These are phyloP conservation scores for Caenorhabditis sp. DNA, from an alignment of 2,888 invertebrate species.

Conservation along the genomic window DNA sequence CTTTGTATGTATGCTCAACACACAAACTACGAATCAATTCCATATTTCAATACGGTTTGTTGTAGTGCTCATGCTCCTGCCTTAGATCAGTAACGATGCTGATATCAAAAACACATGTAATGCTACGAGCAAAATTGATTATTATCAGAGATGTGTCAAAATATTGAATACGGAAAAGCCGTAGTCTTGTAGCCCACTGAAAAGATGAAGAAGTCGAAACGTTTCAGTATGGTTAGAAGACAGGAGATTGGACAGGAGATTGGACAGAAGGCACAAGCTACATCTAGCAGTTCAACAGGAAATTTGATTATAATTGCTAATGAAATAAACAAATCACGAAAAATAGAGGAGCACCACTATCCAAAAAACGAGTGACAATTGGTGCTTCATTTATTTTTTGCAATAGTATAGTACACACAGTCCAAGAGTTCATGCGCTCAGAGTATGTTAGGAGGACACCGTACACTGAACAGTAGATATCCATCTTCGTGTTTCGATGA, in stretches of 20 bases:
- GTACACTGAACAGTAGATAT: constrained; percentile 24
- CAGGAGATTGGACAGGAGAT: too few relatives aligned
- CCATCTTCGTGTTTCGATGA: constrained; percentile 44
- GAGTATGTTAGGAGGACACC: neutral
- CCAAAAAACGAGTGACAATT: neutral
- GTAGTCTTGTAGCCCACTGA: constrained; percentile 47
- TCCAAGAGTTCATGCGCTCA: constrained; percentile 15
- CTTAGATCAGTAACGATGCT: neutral
- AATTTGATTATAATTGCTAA: constrained; percentile 1
- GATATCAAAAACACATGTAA: constrained; percentile 23
- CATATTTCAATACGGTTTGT: too few relatives aligned
- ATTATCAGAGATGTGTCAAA: constrained; percentile 23
- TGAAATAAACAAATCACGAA: neutral
- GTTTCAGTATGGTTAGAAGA: constrained; percentile 9
- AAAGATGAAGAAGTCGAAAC: neutral
- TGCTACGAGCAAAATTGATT: constrained; percentile 34
- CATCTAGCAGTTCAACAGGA: constrained; percentile 13
- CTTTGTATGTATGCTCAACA: constrained; percentile 8
- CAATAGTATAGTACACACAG: constrained; percentile 14
- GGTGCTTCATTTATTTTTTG: neutral
- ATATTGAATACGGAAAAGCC: neutral
- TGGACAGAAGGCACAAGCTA: constrained; percentile 22
- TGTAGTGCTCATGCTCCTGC: too few relatives aligned
- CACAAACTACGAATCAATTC: constrained; percentile 24
- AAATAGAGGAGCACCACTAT: neutral